Base-by-base conservation (phyloP, 2,113 vertebrate species). In the Campylomormyrus tamandua region DNA sequence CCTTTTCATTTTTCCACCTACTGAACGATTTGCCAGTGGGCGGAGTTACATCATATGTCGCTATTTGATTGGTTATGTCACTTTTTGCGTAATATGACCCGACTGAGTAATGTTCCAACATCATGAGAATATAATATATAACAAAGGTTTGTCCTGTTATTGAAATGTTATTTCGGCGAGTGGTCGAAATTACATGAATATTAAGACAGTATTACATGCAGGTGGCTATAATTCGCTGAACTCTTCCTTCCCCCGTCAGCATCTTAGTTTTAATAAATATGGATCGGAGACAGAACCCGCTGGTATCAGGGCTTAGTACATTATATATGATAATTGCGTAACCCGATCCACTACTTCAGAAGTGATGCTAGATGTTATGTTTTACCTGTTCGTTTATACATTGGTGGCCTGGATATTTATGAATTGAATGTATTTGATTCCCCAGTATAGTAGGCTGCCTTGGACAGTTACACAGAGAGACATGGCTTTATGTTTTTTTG, bases 1-100 rank as follows among this genome's bases (percentile, higher is more conserved):
- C 58, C 58, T 21, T 58, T 49, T 27, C n/a, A 77, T 85, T 19
- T 52, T 45, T 87, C 85, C 15, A 53, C 3, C 24, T 58, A 91
- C 87, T 89, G 91, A 90, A 45, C 31, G 90, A 90, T 90, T 58
- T 17, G 90, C 35, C 62, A 89, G 92, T 93, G 89, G 94, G 94
- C 90, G 95, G 94, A 89, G 93, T 90, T 91, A 87, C 52, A 31
- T 0, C 85, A 91, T 90, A 35, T 88, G 84, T 88, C 53, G 27
- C 17, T 24, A 2, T 35, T 89, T 27, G n/a, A 96, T 96, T 96
- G 95, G 95, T 45, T 90, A 56, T 1, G 35, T 42, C 8, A 1
- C 45, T 13, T 42, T 56, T 2, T 8, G 86, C 77, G 90, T 70
- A 62, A 90, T 15, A 90, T 92, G 92, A 91, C 89, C 92, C 91